Evolutionary conservation across 2,113 vertebrate species (phyloP).

Genomic region (Hyla sarda): DNA sequence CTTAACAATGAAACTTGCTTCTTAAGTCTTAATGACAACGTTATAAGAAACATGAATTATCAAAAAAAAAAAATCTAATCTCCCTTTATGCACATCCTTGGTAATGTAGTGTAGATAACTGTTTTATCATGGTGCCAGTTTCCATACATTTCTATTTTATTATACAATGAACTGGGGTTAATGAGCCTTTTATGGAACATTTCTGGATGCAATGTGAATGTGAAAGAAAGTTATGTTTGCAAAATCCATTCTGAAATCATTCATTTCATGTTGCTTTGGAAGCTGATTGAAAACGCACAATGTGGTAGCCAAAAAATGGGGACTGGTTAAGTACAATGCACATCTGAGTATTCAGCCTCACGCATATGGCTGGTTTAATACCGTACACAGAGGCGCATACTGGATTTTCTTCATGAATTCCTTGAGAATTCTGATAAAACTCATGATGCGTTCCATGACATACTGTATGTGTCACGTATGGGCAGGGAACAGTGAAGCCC

Average conservation of each 20-base stretch:
- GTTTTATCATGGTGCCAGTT: conserved; percentile 43
- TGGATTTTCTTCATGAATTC: neutral
- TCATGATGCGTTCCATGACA: neutral
- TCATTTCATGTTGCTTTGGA: conserved; percentile 28
- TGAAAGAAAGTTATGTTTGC: conserved; percentile 51
- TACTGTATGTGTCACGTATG: too few relatives aligned
- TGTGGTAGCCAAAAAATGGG: neutral
- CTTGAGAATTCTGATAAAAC: neutral
- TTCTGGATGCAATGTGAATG: conserved; percentile 37
- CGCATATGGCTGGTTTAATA: neutral
- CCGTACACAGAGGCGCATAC: neutral
- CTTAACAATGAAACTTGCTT: neutral
- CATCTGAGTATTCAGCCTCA: neutral
- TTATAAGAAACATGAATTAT: conserved; percentile 16
- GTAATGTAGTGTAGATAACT: conserved; percentile 40
- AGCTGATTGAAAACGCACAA: conserved; percentile 19
- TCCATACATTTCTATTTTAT: conserved; percentile 46
- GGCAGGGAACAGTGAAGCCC: too few relatives aligned
- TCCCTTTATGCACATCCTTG: conserved; percentile 31
- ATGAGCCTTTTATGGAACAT: conserved; percentile 47
- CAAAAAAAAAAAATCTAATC: conserved; percentile 33
- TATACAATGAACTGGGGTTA: conserved; percentile 50
- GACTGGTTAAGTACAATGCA: neutral
- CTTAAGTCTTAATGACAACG: conserved; percentile 13
- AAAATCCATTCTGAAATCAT: conserved; percentile 30